phyloP scores from a whole-genome alignment of 2,113 vertebrate genomes.

The Chaetodon auriga region DNA sequence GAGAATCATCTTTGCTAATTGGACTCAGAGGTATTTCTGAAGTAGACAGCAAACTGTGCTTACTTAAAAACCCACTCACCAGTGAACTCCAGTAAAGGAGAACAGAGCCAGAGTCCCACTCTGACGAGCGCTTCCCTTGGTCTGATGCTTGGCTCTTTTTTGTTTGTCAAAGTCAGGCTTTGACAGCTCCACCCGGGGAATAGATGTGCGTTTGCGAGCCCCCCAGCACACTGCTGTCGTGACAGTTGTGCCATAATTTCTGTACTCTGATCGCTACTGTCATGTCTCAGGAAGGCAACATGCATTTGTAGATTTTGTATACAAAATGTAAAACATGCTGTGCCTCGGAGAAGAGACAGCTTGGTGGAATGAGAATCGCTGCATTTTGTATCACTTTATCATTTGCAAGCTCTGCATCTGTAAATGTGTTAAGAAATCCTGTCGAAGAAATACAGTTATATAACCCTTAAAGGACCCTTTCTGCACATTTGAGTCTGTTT shows the following conservation, averaged over 20 bases:
- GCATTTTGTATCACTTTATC: slow-evolving; percentile 16
- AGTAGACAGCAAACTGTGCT: slow-evolving; percentile 47
- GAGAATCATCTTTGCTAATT: slow-evolving; percentile 77
- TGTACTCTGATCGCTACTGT: slow-evolving; percentile 64
- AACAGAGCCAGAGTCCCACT: slow-evolving; percentile 36
- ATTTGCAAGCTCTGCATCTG: background rate
- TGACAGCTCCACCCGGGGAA: slow-evolving; percentile 72
- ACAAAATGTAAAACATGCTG: slow-evolving; percentile 49
- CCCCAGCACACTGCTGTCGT: slow-evolving; percentile 33
- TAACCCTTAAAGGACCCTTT: background rate
- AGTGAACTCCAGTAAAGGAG: slow-evolving; percentile 55
- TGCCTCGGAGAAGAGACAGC: background rate
- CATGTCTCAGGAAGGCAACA: slow-evolving; percentile 55
- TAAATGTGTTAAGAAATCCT: slow-evolving; percentile 4
- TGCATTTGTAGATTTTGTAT: slow-evolving; percentile 46
- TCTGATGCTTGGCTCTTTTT: slow-evolving; percentile 49
- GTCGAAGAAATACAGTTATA: background rate
- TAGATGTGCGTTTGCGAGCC: slow-evolving; percentile 37
- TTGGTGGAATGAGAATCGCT: slow-evolving; percentile 12
- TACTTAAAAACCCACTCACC: slow-evolving; percentile 53
- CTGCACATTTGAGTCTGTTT: background rate
- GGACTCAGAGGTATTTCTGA: slow-evolving; percentile 70
- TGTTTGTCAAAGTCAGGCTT: slow-evolving; percentile 48
- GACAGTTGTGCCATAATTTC: slow-evolving; percentile 62
- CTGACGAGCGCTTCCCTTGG: slow-evolving; percentile 45